Conservation (phyloP, 2,113 vertebrate genomes). For the Amia ocellicauda region DNA sequence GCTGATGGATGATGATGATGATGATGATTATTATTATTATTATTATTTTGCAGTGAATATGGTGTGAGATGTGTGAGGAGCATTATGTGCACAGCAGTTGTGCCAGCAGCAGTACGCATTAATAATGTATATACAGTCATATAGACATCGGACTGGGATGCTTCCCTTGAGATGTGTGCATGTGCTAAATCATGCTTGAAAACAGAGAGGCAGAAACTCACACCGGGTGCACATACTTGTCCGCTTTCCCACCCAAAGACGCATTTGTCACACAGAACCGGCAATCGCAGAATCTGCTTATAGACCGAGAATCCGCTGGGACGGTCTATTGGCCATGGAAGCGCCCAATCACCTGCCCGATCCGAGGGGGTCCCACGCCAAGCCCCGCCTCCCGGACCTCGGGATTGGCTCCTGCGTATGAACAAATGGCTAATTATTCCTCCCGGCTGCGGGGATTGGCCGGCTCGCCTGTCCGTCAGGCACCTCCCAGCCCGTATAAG, state of each 20-base stretch:
- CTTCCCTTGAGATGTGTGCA: not conserved
- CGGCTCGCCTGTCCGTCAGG: conserved; percentile 30
- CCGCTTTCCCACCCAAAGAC: conserved; percentile 20
- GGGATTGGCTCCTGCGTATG: conserved; percentile 49
- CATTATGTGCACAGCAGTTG: no score
- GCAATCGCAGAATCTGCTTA: conserved; percentile 17
- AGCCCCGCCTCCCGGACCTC: conserved; percentile 34
- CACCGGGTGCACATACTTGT: conserved; percentile 5
- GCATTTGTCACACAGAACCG: conserved; percentile 4
- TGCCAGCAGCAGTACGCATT: not conserved
- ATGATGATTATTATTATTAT: no score
- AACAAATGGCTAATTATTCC: conserved; percentile 39
- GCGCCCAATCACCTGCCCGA: conserved; percentile 40
- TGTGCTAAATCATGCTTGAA: conserved; percentile 16
- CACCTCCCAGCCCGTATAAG: conserved; percentile 46
- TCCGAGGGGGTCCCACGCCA: conserved; percentile 37
- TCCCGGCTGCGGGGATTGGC: conserved; percentile 32
- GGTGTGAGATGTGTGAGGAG: no score
- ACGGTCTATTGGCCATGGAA: conserved; percentile 47
- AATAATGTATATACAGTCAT: not conserved
- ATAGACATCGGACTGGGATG: not conserved
- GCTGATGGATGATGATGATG: no score
- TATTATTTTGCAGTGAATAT: no score
- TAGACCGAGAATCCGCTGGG: conserved; percentile 28
- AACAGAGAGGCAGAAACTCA: conserved; percentile 4